Evolutionary conservation across 2,888 invertebrate genomes (phyloP), one percentile per base, ranked within the genome.

Genomic region (Eristalis pertinax): DNA sequence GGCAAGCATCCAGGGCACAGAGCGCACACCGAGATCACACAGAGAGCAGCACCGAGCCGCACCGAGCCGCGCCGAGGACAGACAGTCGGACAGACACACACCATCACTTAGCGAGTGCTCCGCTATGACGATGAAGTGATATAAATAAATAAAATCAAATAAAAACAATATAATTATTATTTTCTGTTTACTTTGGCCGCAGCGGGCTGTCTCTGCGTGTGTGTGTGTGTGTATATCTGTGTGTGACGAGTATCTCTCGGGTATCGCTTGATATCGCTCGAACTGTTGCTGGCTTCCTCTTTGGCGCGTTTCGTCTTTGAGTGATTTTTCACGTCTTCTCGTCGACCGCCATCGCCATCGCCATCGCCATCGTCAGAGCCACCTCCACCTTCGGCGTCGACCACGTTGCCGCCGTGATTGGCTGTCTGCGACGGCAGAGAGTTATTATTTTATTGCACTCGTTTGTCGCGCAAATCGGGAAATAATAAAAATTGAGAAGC

Each of bases 101-200:
- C 13, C 75, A 15, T 24, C 50, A 50, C 50, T 50, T 50, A 50
- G 50, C 50, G 50, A 29, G 72, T 75, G 63, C 76, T 41, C 76
- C 63, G 56, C 76, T 73, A 63, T 73, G 50, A 72, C 70, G 77
- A 77, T 65, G 74, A 77, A 75, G 83, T 79, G 86, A 79, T 87
- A 83, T 79, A 86, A 86, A 86, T 86, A 83, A 86, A 78, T 50
- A 50, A 74, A 79, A 82, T 72, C 77, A 70, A 86, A 86, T 75
- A 83, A 79, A 85, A 82, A 86, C 78, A 75, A 78, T 67, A 82
- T 74, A 73, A 77, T 77, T 81, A 77, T 85, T 77, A 68, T 85
- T 72, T 74, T 74, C 29, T 84, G 75, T 84, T 84, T 75, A 75
- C 73, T 84, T 80, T 72, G 19, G 68, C 50, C 50, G 50, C 50